Evolutionary conservation across 2,797 vertebrate genomes (phyloP).

Genomic region (Lagothrix lagotricha): DNA sequence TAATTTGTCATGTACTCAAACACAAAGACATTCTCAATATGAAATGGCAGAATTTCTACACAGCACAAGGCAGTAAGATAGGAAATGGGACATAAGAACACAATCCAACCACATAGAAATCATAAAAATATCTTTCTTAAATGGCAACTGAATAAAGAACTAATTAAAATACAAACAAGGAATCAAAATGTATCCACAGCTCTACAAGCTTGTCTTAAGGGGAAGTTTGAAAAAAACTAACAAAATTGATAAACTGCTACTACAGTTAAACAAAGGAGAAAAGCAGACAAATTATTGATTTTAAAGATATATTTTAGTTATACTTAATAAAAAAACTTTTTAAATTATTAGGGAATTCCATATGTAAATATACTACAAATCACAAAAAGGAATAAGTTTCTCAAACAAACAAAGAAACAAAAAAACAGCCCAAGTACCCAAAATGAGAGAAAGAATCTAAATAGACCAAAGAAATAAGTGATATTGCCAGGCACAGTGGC

Average conservation of each 20-base stretch:
- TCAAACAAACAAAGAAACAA: not conserved
- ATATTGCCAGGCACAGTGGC: not conserved
- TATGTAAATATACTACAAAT: not conserved
- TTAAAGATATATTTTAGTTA: not conserved
- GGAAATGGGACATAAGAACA: not conserved
- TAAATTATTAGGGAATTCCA: not conserved
- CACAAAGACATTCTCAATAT: not conserved
- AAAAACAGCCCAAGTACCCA: not conserved
- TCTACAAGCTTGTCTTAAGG: not conserved
- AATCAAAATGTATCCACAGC: not conserved
- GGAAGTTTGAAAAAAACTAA: not conserved
- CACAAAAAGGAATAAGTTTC: conserved; percentile 20
- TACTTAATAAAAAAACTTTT: not conserved
- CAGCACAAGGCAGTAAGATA: not conserved
- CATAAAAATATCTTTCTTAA: conserved; percentile 30
- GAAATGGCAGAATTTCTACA: conserved; percentile 19
- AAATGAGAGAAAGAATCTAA: conserved; percentile 45
- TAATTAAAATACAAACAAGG: conserved; percentile 19
- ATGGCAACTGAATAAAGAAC: conserved; percentile 6
- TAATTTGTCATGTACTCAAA: conserved; percentile 11
- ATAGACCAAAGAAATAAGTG: conserved; percentile 2
- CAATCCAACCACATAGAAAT: not conserved
- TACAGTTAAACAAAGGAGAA: conserved; percentile 36
- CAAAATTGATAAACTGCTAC: not conserved
- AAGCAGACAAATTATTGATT: not conserved